A percentile compares a stretch with the other conserved stretches of the same genome.
Evolutionary conservation across 2,888 invertebrate species (phyloP).

Genomic region (Sthenelais limicola): DNA sequence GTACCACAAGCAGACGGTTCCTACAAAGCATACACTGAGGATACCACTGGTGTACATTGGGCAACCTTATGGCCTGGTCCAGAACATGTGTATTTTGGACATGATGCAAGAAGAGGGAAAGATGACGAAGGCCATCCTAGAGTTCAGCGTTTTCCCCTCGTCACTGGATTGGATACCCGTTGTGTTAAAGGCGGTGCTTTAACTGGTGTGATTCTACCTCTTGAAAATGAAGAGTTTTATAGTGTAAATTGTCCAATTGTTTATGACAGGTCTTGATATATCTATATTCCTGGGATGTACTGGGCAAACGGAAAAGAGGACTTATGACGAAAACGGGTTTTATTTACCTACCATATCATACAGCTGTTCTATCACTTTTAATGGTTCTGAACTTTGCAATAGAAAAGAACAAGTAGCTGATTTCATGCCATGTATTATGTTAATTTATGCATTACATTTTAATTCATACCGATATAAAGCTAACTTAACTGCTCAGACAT

Average conservation of each 20-base stretch:
- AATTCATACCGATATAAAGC: no score
- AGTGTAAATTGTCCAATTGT: not conserved
- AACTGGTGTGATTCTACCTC: conserved; percentile 4
- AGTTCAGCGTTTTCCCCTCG: conserved; percentile 13
- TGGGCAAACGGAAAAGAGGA: no score
- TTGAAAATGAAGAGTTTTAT: conserved; percentile 22
- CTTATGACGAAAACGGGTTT: no score
- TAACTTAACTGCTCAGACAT: no score
- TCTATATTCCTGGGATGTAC: no score
- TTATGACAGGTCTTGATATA: no score
- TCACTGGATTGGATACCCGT: conserved; percentile 23
- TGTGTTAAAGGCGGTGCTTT: conserved; percentile 31
- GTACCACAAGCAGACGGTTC: not conserved
- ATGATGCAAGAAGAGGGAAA: conserved; percentile 23
- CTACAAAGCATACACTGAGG: not conserved
- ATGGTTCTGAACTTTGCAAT: no score
- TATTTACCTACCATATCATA: no score
- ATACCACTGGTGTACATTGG: conserved; percentile 10
- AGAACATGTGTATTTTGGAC: conserved; percentile 20
- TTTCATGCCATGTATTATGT: no score
- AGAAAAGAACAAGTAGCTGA: no score
- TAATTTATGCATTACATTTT: no score
- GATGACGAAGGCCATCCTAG: conserved; percentile 14
- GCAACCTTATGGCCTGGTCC: conserved; percentile 8
- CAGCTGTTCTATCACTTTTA: no score